phyloP scores from a whole-genome alignment of 2,113 vertebrate species.

The Upupa epops region DNA sequence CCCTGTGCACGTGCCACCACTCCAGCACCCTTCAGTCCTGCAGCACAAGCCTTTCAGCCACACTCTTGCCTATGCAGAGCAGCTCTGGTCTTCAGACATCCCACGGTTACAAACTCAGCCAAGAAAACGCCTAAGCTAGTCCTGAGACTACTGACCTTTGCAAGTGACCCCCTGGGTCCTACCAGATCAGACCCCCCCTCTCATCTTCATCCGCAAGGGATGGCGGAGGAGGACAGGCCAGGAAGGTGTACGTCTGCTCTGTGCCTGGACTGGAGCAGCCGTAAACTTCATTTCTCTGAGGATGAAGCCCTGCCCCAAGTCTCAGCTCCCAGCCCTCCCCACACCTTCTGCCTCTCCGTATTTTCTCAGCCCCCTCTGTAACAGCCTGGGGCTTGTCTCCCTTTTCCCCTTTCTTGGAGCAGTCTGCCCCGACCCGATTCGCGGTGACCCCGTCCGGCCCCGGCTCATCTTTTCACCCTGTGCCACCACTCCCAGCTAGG shows the following conservation, averaged over 20 bases:
- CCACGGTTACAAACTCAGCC: background rate
- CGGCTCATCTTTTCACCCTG: rapidly evolving
- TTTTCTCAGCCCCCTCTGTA: background rate
- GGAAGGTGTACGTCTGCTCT: background rate
- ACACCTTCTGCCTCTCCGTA: background rate
- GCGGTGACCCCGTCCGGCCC: background rate
- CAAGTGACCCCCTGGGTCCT: background rate
- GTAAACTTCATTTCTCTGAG: background rate
- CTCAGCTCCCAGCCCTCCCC: background rate
- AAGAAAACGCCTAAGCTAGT: background rate
- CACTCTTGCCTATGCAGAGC: rapidly evolving
- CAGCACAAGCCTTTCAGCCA: background rate
- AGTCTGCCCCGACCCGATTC: background rate
- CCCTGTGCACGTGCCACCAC: background rate
- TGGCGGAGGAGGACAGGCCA: background rate
- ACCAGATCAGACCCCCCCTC: background rate
- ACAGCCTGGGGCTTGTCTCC: slow-evolving; percentile 21
- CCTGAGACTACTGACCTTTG: background rate
- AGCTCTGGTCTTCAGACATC: background rate
- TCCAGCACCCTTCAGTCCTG: background rate
- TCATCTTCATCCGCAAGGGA: background rate
- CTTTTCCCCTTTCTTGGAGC: background rate
- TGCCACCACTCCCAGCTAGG: background rate
- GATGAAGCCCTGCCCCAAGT: background rate
- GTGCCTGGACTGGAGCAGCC: background rate